Evolutionary conservation across 2,888 invertebrate genomes (phyloP), one percentile per base, ranked within the genome.

Genomic region (Peribatodes rhomboidaria): DNA sequence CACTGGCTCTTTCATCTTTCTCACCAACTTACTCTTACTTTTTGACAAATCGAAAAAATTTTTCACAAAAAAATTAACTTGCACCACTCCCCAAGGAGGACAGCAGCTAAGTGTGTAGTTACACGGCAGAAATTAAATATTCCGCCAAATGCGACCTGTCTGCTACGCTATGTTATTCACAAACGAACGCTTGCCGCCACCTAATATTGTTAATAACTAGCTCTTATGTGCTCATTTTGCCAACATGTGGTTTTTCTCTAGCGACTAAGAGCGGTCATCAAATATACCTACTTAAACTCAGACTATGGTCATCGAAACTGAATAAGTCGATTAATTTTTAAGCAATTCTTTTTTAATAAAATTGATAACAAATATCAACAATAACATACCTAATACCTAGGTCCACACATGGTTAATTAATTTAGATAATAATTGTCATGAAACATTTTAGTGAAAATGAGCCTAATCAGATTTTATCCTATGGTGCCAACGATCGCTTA

Each of bases 81-180:
- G 46, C 9, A 55, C 65, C 59, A 65, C 13, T 2, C 35, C 18
- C 54, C 14, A 60, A 55, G 44, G 59, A 37, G 53, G 64, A 60
- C 65, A 59, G 44, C 35, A 11, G 27, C 49, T 49, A 65, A 56
- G 59, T 65, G 31, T 64, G 55, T 59, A 57, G 60, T 60, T 49
- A 58, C 55, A 65, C 49, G 42, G 41, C 27, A 56, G 44, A 65
- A 64, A 60, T 65, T 65, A 65, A 65, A 55, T 60, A 65, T 65
- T 65, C 65, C 33, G 9, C 64, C 59, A 65, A 59, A 59, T 35
- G 53, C 42, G 55, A 59, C 50, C 59, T 60, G 65, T 54, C 65
- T 52, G 44, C 53, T 49, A n/a, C 46, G 22, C 65, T 60, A 49
- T 56, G 42, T 39, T 60, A 65, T 65, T 59, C 65, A 65, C 65